These are phyloP conservation scores for Caenorhabditis uteleia DNA, from an alignment of 2,888 invertebrate genomes.

Conservation along the genomic window DNA sequence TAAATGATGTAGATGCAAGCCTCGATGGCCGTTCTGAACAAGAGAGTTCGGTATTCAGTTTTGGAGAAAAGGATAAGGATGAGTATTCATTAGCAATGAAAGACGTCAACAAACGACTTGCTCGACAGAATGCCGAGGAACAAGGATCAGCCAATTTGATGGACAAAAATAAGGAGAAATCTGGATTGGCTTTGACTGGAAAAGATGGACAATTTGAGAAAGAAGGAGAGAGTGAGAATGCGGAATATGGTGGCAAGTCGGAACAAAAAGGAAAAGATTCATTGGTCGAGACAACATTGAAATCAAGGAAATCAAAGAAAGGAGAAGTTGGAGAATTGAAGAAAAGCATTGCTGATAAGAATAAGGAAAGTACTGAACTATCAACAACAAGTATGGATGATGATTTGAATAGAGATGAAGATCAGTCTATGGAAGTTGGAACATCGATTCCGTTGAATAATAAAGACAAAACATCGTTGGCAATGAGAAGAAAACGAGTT, in stretches of 20 bases:
- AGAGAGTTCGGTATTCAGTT: slow-evolving; percentile 8
- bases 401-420: not conserved
- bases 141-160: slow-evolving; percentile 22
- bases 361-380: not conserved
- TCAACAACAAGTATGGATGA: not conserved
- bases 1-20: not conserved
- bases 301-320: not conserved
- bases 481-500: slow-evolving; percentile 22
- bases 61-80: slow-evolving; percentile 21
- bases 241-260: not conserved
- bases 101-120: slow-evolving; percentile 19
- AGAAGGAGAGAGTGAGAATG: not conserved
- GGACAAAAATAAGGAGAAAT: slow-evolving; percentile 17
- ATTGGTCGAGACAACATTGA: not conserved
- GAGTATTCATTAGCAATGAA: slow-evolving; percentile 19
- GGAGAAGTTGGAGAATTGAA: not conserved
- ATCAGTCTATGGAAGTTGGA: not conserved
- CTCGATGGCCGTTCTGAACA: not conserved
- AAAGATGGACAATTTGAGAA: slow-evolving; percentile 5
- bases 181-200: slow-evolving; percentile 13
- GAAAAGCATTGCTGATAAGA: not conserved
- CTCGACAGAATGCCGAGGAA: slow-evolving; percentile 26
- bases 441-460: slow-evolving; percentile 9
- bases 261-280: not conserved
- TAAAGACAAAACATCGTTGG: slow-evolving; percentile 25